Conservation (phyloP, 2,888 invertebrate species). For the Brenthis hecate region DNA sequence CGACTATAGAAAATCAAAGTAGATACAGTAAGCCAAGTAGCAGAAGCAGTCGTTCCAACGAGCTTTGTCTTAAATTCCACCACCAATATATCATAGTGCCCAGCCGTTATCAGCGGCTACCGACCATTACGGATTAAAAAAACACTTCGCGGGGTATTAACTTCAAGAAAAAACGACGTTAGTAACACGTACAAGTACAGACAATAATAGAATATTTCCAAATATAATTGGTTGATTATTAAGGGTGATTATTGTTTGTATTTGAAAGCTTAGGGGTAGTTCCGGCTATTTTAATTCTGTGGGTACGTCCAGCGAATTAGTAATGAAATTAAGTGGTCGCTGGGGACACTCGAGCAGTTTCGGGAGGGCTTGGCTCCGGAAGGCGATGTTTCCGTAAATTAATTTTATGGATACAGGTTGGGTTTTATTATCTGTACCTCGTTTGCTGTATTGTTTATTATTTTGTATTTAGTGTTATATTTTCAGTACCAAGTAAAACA, state of each 20-base stretch:
- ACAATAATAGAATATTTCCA: conserved; percentile 36
- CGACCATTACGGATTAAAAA: conserved; percentile 76
- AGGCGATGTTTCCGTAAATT: conserved; percentile 46
- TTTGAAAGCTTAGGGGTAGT: conserved; percentile 24
- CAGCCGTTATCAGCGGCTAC: conserved; percentile 59
- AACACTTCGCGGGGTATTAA: conserved; percentile 68
- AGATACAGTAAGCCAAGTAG: not conserved
- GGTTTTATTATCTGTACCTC: conserved; percentile 36
- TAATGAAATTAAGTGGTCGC: conserved; percentile 71
- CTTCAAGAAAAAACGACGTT: conserved; percentile 36
- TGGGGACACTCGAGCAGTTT: conserved; percentile 57
- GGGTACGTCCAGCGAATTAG: conserved; percentile 68
- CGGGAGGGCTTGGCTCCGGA: conserved; percentile 47
- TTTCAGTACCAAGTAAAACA: too few species aligned
- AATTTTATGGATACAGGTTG: conserved; percentile 45
- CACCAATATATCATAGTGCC: conserved; percentile 62
- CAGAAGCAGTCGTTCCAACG: conserved; percentile 41
- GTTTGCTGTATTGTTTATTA: conserved; percentile 9
- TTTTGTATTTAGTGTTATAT: not conserved
- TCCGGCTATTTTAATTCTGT: conserved; percentile 61
- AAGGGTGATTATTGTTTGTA: conserved; percentile 34
- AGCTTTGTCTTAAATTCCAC: conserved; percentile 49
- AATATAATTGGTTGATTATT: conserved; percentile 33
- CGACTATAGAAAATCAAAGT: not conserved
- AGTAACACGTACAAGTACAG: conserved; percentile 31